These are phyloP conservation scores for Geotrypetes seraphini DNA, from an alignment of 2,797 vertebrate genomes.

Conservation along the genomic window DNA sequence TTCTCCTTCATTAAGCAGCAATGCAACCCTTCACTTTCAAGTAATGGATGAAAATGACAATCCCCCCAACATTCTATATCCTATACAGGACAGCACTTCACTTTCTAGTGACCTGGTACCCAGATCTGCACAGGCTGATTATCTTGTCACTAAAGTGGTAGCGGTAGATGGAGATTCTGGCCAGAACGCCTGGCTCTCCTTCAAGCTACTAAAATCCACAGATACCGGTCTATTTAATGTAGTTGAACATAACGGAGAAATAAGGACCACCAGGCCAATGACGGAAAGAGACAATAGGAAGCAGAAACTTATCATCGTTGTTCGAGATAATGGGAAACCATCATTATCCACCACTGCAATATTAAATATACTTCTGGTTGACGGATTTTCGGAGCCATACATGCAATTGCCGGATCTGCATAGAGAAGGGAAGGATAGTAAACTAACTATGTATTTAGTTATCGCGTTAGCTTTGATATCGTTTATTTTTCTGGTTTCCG, in stretches of 20 bases:
- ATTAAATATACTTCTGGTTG: constrained; percentile 21
- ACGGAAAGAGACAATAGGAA: background rate
- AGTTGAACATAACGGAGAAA: constrained; percentile 1
- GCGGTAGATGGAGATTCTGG: constrained; percentile 21
- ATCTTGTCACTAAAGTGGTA: constrained; percentile 16
- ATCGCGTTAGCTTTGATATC: constrained; percentile 30
- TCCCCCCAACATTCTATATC: constrained; percentile 19
- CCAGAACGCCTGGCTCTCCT: constrained; percentile 3
- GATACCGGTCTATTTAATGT: background rate
- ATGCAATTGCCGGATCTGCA: background rate
- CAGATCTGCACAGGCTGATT: constrained; percentile 13
- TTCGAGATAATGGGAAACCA: background rate
- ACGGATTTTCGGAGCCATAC: constrained; percentile 23
- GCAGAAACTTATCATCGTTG: background rate
- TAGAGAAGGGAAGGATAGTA: background rate
- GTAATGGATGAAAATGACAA: constrained; percentile 41
- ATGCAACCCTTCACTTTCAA: constrained; percentile 37
- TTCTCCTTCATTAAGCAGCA: constrained; percentile 29
- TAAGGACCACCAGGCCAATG: background rate
- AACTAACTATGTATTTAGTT: constrained; percentile 28
- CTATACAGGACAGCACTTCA: background rate
- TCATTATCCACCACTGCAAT: constrained; percentile 24
- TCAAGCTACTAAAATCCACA: background rate
- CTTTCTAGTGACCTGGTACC: constrained; percentile 8
- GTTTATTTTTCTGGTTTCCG: constrained; percentile 10